Evolutionary conservation across 2,888 invertebrate species (phyloP).

Genomic region (Leptopilina syphax): DNA sequence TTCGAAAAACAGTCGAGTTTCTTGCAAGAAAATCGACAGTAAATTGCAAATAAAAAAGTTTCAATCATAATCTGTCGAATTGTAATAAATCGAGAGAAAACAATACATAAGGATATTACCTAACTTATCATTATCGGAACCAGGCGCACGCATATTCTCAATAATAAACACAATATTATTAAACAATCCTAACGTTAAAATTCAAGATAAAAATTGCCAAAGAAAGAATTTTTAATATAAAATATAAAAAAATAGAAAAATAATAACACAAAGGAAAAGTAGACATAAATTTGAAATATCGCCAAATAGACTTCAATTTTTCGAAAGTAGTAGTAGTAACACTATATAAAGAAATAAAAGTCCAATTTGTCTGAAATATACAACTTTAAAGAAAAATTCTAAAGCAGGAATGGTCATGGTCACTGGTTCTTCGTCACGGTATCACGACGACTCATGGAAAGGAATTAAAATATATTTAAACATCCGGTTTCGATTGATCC

Average conservation of each 20-base stretch:
- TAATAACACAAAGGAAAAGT: too few species aligned
- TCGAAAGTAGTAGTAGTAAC: neutral
- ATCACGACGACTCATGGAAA: slow-evolving; percentile 59
- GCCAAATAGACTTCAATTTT: neutral
- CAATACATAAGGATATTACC: slow-evolving; percentile 16
- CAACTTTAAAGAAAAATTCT: slow-evolving; percentile 19
- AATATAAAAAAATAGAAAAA: too few species aligned
- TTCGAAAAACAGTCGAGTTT: neutral
- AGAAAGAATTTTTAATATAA: neutral
- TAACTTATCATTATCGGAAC: slow-evolving; percentile 10
- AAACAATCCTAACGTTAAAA: neutral
- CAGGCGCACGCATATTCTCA: slow-evolving; percentile 8
- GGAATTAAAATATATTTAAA: slow-evolving; percentile 62
- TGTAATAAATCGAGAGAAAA: slow-evolving; percentile 9
- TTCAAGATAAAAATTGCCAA: neutral
- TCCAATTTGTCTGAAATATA: neutral
- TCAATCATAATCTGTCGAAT: slow-evolving; percentile 5
- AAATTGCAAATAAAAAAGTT: neutral
- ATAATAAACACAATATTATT: neutral
- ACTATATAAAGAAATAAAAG: too few species aligned
- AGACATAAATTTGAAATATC: neutral
- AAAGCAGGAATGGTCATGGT: slow-evolving; percentile 64
- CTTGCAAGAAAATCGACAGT: neutral
- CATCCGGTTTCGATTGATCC: slow-evolving; percentile 65
- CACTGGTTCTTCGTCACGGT: slow-evolving; percentile 69